Percentiles rank a stretch among this genome's conserved stretches.
These are phyloP conservation scores for Adelosebastes latens DNA, from an alignment of 2,797 vertebrate genomes.

Conservation along the genomic window DNA sequence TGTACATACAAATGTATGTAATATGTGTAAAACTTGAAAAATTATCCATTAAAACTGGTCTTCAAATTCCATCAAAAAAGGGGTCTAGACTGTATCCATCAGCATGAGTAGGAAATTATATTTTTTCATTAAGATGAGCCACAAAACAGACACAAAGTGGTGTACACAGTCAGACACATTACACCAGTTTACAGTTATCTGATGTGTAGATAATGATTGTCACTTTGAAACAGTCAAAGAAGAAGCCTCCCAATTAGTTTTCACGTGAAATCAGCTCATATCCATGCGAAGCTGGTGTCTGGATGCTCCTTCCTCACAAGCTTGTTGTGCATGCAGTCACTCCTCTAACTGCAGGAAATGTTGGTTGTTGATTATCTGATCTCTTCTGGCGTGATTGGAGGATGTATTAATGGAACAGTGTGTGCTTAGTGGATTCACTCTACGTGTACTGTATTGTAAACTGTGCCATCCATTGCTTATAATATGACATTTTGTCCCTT, in stretches of 20 bases:
- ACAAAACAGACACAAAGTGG: not conserved
- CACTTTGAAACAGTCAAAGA: not conserved
- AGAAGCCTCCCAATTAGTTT: not conserved
- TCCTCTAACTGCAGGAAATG: not conserved
- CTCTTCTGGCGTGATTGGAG: not conserved
- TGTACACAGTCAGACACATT: too few species aligned
- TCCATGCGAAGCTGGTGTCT: not conserved
- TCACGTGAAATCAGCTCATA: not conserved
- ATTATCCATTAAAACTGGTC: not conserved
- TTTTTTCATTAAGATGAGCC: not conserved
- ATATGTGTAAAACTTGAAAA: not conserved
- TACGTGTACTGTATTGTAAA: not conserved
- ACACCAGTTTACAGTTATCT: not conserved
- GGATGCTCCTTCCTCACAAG: not conserved
- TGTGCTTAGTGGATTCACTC: not conserved
- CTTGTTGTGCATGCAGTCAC: not conserved
- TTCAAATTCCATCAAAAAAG: not conserved
- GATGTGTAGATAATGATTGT: not conserved
- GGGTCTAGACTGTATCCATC: not conserved
- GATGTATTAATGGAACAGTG: not conserved
- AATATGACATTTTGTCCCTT: not conserved
- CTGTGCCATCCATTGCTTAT: not conserved
- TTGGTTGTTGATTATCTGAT: not conserved
- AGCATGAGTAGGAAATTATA: not conserved
- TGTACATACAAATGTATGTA: not conserved